Evolutionary conservation across 2,888 invertebrate genomes (phyloP).

Genomic region (Phalangium opilio): DNA sequence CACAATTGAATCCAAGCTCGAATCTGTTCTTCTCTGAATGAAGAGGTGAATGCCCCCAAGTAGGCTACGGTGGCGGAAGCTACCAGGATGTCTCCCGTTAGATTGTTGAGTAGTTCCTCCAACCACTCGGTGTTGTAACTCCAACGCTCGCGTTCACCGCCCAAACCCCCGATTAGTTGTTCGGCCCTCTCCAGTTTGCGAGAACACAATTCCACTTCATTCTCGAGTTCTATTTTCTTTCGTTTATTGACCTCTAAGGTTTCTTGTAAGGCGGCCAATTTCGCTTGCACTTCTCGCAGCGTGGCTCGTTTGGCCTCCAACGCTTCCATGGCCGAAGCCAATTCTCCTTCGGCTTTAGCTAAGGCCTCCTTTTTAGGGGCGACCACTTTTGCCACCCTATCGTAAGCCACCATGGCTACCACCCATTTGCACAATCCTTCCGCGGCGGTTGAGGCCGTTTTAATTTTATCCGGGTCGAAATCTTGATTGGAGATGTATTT

Average conservation of each 20-base stretch:
- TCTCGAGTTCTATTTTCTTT: conserved; percentile 53
- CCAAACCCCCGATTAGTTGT: conserved; percentile 69
- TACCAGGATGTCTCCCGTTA: conserved; percentile 75
- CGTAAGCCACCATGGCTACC: conserved; percentile 40
- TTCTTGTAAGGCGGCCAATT: conserved; percentile 30
- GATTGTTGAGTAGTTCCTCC: conserved; percentile 56
- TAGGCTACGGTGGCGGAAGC: conserved; percentile 83
- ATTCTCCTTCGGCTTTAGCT: conserved; percentile 30
- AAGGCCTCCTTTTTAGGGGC: conserved; percentile 34
- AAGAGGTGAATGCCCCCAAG: conserved; percentile 60
- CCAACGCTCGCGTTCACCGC: conserved; percentile 83
- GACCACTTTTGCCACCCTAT: conserved; percentile 30
- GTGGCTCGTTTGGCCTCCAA: conserved; percentile 32
- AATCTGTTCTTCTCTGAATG: conserved; percentile 22
- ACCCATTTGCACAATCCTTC: conserved; percentile 41
- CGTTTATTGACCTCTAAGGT: conserved; percentile 25
- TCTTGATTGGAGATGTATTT: conserved; percentile 45
- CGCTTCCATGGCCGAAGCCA: conserved; percentile 30
- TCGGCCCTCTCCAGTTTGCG: conserved; percentile 80
- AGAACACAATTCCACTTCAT: conserved; percentile 74
- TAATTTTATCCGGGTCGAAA: conserved; percentile 33
- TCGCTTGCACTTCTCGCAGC: conserved; percentile 33
- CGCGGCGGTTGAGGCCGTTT: conserved; percentile 35
- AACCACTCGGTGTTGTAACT: conserved; percentile 59
- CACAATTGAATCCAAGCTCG: conserved; percentile 27